Evolutionary conservation across 2,888 invertebrate species (phyloP).

Genomic region (Serripes groenlandicus): DNA sequence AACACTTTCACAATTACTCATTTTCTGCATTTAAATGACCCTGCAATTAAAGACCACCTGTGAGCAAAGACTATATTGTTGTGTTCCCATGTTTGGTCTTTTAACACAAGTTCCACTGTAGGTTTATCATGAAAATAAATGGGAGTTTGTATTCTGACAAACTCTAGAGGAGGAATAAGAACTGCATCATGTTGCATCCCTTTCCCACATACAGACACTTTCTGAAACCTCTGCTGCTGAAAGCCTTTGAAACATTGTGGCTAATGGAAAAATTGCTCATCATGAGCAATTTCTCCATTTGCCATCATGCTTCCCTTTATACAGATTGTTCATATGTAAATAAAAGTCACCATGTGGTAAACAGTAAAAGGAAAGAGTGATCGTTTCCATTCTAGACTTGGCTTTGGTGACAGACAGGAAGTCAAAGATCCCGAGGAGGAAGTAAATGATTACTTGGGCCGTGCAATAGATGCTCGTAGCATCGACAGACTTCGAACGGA

Average conservation of each 20-base stretch:
- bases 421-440: slow-evolving; percentile 92
- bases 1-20: too few species aligned
- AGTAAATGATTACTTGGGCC: slow-evolving; percentile 98
- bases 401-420: slow-evolving; percentile 90
- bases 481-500: slow-evolving; percentile 95
- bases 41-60: too few species aligned
- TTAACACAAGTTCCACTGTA: too few species aligned
- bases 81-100: too few species aligned
- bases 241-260: not conserved
- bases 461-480: slow-evolving; percentile 97
- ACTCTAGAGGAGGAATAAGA: too few species aligned
- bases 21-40: too few species aligned
- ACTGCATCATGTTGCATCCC: not conserved
- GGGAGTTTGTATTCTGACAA: too few species aligned
- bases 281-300: not conserved
- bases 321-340: not conserved
- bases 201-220: not conserved
- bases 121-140: too few species aligned
- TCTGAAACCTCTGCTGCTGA: not conserved
- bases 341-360: not conserved
- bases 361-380: too few species aligned
- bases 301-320: not conserved
- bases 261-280: not conserved
- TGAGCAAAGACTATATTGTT: too few species aligned
- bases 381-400: slow-evolving; percentile 89